These are phyloP conservation scores for Eumerus sabulonum DNA, from an alignment of 2,888 invertebrate species.

Conservation along the genomic window DNA sequence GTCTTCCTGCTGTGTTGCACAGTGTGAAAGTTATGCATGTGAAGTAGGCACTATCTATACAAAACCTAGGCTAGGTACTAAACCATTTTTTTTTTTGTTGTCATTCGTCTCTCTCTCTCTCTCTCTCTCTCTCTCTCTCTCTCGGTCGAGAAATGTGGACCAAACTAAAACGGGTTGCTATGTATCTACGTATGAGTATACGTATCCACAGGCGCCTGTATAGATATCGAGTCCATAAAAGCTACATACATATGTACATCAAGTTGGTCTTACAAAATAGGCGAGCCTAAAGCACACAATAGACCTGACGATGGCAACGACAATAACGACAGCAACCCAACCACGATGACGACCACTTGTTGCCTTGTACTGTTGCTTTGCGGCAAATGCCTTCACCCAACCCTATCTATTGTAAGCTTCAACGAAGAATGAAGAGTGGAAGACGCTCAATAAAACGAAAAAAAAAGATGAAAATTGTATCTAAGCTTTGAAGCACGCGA, in stretches of 20 bases:
- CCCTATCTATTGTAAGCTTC: slow-evolving; percentile 47
- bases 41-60: not conserved
- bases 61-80: not conserved
- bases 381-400: slow-evolving; percentile 47
- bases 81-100: too few species aligned
- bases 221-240: too few species aligned
- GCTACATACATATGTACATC: slow-evolving; percentile 27
- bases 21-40: slow-evolving; percentile 18
- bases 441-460: slow-evolving; percentile 6
- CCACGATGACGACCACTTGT: slow-evolving; percentile 45
- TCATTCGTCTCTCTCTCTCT: too few species aligned
- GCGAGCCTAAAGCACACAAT: slow-evolving; percentile 55
- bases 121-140: too few species aligned
- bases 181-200: not conserved
- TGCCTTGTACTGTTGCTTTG: slow-evolving; percentile 15
- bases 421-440: not conserved
- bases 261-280: slow-evolving; percentile 61
- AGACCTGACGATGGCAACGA: slow-evolving; percentile 16
- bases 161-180: slow-evolving; percentile 51
- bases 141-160: slow-evolving; percentile 36
- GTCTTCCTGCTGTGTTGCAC: slow-evolving; percentile 5
- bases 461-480: slow-evolving; percentile 10
- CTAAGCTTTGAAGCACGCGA: slow-evolving; percentile 52
- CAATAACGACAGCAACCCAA: slow-evolving; percentile 36
- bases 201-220: not conserved